These are phyloP conservation scores for Steatocranus sp. DNA, from an alignment of 2,797 vertebrate species.

Conservation along the genomic window DNA sequence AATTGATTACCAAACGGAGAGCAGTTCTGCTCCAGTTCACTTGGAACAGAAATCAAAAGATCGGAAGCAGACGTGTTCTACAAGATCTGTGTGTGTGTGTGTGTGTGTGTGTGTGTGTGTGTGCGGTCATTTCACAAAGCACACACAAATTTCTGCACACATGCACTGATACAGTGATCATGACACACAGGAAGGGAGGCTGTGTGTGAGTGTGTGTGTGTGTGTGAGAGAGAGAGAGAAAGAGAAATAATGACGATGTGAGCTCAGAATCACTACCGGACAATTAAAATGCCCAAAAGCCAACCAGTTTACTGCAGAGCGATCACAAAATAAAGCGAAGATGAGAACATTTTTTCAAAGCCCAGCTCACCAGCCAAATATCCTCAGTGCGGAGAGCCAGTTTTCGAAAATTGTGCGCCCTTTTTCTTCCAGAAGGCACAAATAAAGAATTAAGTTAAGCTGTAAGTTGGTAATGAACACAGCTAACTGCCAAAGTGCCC, in stretches of 20 bases:
- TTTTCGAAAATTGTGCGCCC: not conserved
- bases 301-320: not conserved
- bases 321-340: not conserved
- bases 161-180: not conserved
- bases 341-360: not conserved
- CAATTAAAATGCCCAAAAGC: not conserved
- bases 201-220: not conserved
- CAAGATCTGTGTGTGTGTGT: not conserved
- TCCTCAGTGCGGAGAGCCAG: not conserved
- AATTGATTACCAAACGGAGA: slow-evolving; percentile 44
- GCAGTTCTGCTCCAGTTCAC: slow-evolving; percentile 3
- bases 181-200: not conserved
- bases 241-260: not conserved
- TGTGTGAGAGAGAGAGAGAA: not conserved
- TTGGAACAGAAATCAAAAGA: slow-evolving; percentile 4
- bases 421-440: not conserved
- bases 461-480: not conserved
- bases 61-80: not conserved
- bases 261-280: not conserved
- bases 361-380: not conserved
- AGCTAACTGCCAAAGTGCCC: not conserved
- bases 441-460: not conserved
- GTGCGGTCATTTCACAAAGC: not conserved
- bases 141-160: not conserved
- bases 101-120: not conserved